Evolutionary conservation across 2,797 vertebrate species (phyloP).

Genomic region (Lepilemur ruficaudatus): DNA sequence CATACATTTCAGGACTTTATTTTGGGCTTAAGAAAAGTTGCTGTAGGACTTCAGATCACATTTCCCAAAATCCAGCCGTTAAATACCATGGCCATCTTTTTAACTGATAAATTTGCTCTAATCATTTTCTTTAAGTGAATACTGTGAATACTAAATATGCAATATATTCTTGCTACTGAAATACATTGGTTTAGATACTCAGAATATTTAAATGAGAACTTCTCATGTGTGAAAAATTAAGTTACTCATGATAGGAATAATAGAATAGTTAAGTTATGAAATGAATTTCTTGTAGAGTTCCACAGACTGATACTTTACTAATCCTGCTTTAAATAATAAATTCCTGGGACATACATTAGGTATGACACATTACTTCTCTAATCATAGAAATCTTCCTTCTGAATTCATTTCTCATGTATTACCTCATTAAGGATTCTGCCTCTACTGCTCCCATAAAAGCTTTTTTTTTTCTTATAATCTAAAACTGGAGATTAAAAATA

Average conservation of each 20-base stretch:
- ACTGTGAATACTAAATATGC: constrained; percentile 27
- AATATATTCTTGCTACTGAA: neutral
- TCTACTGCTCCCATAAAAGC: neutral
- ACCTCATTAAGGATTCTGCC: neutral
- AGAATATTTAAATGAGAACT: constrained; percentile 30
- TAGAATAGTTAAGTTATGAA: constrained; percentile 11
- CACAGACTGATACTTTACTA: constrained; percentile 14
- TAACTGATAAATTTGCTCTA: constrained; percentile 20
- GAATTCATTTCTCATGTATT: neutral
- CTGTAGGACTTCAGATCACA: neutral
- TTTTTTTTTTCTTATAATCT: neutral
- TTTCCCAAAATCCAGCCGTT: neutral
- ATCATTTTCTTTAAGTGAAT: constrained; percentile 46
- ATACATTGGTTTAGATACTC: constrained; percentile 27
- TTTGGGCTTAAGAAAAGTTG: constrained; percentile 2
- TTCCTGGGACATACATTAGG: constrained; percentile 7
- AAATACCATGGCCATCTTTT: constrained; percentile 1
- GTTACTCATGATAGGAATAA: neutral
- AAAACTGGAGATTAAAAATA: constrained; percentile 1
- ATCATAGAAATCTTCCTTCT: neutral
- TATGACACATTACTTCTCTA: neutral
- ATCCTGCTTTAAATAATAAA: constrained; percentile 55
- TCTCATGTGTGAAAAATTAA: constrained; percentile 48
- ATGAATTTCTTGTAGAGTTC: constrained; percentile 42
- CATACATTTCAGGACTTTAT: neutral